These are phyloP conservation scores for Ciconia boyciana DNA, from an alignment of 2,113 vertebrate genomes.

Conservation along the genomic window DNA sequence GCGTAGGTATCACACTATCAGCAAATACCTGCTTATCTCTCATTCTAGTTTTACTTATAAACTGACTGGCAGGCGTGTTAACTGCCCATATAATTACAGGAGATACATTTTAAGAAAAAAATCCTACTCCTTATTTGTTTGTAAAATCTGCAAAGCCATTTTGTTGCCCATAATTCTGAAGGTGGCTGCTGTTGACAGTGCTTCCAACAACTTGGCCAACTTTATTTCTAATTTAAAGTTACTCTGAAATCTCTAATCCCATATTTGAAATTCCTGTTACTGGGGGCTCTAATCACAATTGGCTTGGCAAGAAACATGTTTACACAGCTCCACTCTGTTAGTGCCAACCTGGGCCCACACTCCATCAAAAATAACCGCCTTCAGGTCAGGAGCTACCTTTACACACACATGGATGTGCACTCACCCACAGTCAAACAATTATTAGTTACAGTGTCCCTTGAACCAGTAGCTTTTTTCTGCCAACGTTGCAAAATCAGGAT, in stretches of 20 bases:
- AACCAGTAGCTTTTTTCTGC: neutral
- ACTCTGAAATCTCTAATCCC: constrained; percentile 4
- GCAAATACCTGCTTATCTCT: neutral
- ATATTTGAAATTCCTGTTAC: neutral
- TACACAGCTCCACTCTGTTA: neutral
- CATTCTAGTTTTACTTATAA: neutral
- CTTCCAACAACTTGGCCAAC: neutral
- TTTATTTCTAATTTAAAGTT: constrained; percentile 16
- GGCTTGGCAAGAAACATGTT: neutral
- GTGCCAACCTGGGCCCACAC: neutral
- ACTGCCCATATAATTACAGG: neutral
- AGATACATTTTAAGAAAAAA: neutral
- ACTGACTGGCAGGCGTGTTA: neutral
- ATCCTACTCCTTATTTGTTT: neutral
- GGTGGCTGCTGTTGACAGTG: neutral
- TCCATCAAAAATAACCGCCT: neutral
- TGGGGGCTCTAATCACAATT: neutral
- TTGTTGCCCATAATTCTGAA: neutral
- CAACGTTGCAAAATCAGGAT: neutral
- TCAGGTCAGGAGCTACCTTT: neutral
- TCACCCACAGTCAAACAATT: neutral
- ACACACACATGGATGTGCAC: neutral
- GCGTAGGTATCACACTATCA: neutral
- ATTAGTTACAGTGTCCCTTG: no score
- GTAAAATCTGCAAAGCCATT: neutral